Evolutionary conservation across 2,888 invertebrate genomes (phyloP).

Genomic region (Euproctis similis): DNA sequence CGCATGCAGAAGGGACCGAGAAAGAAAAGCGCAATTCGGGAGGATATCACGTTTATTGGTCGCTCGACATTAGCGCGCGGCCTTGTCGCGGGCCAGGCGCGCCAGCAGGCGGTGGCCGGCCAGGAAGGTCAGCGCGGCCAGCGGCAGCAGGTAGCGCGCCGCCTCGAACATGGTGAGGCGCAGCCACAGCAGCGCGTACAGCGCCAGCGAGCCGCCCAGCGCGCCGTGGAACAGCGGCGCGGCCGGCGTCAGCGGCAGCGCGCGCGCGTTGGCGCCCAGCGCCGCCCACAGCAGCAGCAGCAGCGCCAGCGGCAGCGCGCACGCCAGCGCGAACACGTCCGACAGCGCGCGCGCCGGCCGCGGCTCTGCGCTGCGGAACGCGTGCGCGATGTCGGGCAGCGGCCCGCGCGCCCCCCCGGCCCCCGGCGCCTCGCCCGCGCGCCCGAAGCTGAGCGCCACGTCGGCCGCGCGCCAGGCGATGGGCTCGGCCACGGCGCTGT

Average conservation of each 20-base stretch:
- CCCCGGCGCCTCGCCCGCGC: slow-evolving; percentile 52
- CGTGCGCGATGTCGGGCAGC: slow-evolving; percentile 81
- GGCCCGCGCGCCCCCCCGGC: slow-evolving; percentile 65
- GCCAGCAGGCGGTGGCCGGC: slow-evolving; percentile 94
- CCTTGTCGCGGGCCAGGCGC: slow-evolving; percentile 76
- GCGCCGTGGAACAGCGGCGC: slow-evolving; percentile 94
- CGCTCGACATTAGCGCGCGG: slow-evolving; percentile 14
- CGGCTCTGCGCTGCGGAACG: slow-evolving; percentile 93
- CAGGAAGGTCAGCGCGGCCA: slow-evolving; percentile 93
- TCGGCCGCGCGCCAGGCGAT: slow-evolving; percentile 90
- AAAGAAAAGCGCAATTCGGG: too few relatives aligned
- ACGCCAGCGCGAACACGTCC: slow-evolving; percentile 90
- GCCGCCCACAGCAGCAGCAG: slow-evolving; percentile 90
- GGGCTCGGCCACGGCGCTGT: slow-evolving; percentile 92
- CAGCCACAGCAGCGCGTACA: slow-evolving; percentile 95
- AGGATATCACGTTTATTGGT: background rate
- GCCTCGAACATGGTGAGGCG: slow-evolving; percentile 97
- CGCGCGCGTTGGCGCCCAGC: slow-evolving; percentile 89
- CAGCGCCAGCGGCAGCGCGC: slow-evolving; percentile 87
- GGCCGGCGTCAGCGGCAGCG: slow-evolving; percentile 85
- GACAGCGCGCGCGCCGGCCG: slow-evolving; percentile 92
- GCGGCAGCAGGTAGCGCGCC: slow-evolving; percentile 88
- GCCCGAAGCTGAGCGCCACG: slow-evolving; percentile 83
- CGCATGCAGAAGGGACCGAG: too few relatives aligned
- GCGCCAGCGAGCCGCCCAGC: slow-evolving; percentile 88